Evolutionary conservation across 2,797 vertebrate species (phyloP), one percentile per base, ranked within the genome.

Genomic region (Pelobates cultripes): DNA sequence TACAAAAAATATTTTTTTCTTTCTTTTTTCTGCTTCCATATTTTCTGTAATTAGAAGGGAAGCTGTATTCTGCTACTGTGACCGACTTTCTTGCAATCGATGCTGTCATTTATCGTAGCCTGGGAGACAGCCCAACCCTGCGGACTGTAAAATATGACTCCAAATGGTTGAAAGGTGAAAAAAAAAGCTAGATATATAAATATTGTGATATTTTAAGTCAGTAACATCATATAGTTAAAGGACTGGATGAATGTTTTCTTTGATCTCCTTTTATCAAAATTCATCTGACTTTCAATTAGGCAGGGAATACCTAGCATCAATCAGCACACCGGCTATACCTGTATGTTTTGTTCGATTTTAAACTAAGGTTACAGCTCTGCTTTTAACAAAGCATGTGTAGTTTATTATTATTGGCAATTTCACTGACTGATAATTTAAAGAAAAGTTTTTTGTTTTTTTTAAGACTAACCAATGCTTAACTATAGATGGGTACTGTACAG

Each of bases 121-220:
- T 99, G 78, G 98, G 98, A 91, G 97, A 99, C 92, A 98, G 97
- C 90, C 96, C 97, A 71, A 99, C 98, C 75, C 92, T 99, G 86
- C 94, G 98, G 89, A 99, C 98, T 68, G 97, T 99, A 90, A 99
- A 99, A 92, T 98, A 99, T 14, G 98, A 99, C 92, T 99, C 97
- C 79, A 99, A 99, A 89, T 99, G 98, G 97, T 90, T 99, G 87
- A 99, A 99, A 97, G 98, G 98, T 99, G 91, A 94, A 91, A 73
- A 60, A 47, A 47, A 47, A 5, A 5, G 45, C 5, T 5, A 47
- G 9, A 47, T 47, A 5, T 10, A 5, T 47, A 5, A 5, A 10
- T 47, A 5, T 47, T 1, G 9, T 1, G 45, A 10, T 47, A 47
- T 47, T 47, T 47, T 47, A 5, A 47, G 1, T 47, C 45, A 47